Conservation (phyloP, 2,797 vertebrate genomes). For the Acridotheres tristis region DNA sequence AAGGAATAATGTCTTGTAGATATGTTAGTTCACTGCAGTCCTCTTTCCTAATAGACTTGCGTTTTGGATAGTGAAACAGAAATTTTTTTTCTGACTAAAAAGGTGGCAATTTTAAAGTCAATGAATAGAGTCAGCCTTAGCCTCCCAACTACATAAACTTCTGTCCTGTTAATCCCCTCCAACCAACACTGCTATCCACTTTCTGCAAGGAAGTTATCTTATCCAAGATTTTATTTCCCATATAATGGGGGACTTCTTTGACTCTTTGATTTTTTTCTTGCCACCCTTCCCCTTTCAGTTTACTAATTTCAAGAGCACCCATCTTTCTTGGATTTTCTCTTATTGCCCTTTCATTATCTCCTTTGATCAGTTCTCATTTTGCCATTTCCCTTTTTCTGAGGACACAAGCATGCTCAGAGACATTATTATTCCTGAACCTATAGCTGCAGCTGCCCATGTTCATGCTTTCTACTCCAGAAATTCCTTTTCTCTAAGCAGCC, state of each 20-base stretch:
- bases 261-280: not conserved
- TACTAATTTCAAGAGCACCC: not conserved
- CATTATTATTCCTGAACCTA: not conserved
- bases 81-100: not conserved
- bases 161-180: not conserved
- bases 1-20: not conserved
- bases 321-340: not conserved
- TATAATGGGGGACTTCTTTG: not conserved
- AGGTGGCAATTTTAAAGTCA: not conserved
- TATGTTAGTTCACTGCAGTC: not conserved
- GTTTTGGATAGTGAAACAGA: not conserved
- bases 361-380: not conserved
- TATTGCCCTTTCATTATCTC: not conserved
- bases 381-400: not conserved
- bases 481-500: not conserved
- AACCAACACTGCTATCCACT: not conserved
- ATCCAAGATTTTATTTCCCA: not conserved
- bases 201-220: not conserved
- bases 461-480: not conserved
- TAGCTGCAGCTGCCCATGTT: not conserved
- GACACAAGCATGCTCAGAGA: not conserved
- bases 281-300: not conserved
- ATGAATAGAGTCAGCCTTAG: not conserved
- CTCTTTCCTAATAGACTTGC: not conserved
- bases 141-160: not conserved